A percentile compares a stretch with the other conserved stretches of the same genome.
Evolutionary conservation across 2,888 invertebrate genomes (phyloP).

Genomic region (Apoderus coryli): DNA sequence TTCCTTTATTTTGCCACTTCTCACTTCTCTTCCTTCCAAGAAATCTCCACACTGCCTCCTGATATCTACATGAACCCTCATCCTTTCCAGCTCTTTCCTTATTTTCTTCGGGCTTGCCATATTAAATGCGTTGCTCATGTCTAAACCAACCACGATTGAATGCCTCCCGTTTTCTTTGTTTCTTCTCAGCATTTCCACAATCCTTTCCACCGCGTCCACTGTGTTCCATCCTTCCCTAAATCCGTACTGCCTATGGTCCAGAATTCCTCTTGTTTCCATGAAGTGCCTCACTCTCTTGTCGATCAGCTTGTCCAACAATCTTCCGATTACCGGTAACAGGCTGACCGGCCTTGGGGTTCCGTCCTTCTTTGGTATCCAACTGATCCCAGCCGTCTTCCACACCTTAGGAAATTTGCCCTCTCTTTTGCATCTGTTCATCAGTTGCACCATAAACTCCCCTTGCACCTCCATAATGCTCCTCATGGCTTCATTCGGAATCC

Average conservation of each 20-base stretch:
- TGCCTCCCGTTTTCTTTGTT: conserved; percentile 6
- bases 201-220: conserved; percentile 18
- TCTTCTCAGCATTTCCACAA: conserved; percentile 1
- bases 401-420: too few species aligned
- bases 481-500: conserved; percentile 5
- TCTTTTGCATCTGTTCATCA: too few species aligned
- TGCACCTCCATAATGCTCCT: too few species aligned
- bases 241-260: too few species aligned
- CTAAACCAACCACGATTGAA: conserved; percentile 12
- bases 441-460: neutral
- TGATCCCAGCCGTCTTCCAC: too few species aligned
- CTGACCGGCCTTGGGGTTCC: conserved; percentile 20
- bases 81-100: neutral
- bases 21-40: neutral
- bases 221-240: conserved; percentile 20
- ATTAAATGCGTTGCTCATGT: conserved; percentile 1
- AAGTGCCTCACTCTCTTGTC: conserved; percentile 15
- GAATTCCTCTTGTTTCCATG: conserved; percentile 14
- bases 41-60: neutral
- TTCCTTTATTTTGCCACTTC: neutral
- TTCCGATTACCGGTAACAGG: too few species aligned
- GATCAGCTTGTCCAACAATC: conserved; percentile 19
- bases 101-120: conserved; percentile 13
- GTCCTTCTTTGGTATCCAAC: too few species aligned
- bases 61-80: neutral